phyloP scores from a whole-genome alignment of 2,113 vertebrate species.

The Epinephelus fuscoguttatus region DNA sequence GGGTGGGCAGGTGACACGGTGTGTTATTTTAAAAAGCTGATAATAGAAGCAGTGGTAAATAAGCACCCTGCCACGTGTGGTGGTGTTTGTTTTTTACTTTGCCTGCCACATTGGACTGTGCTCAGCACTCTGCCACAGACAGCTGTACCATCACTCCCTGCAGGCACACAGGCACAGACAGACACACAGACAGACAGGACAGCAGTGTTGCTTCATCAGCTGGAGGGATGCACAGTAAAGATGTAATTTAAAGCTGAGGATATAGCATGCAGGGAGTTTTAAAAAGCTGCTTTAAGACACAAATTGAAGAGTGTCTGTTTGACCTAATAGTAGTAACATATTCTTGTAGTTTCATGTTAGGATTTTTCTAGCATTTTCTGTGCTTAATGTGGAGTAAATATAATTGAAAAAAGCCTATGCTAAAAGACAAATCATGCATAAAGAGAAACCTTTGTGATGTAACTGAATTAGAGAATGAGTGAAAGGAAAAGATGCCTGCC shows the following conservation, averaged over 20 bases:
- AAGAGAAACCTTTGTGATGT: slow-evolving; percentile 5
- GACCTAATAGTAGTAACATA: background rate
- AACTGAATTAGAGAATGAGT: slow-evolving; percentile 34
- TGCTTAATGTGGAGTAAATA: background rate
- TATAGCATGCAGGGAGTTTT: slow-evolving; percentile 7
- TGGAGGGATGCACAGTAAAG: slow-evolving; percentile 35
- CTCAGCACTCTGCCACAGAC: slow-evolving; percentile 71
- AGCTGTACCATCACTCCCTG: slow-evolving; percentile 64
- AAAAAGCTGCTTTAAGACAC: slow-evolving; percentile 13
- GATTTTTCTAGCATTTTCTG: background rate
- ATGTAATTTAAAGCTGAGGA: slow-evolving; percentile 61
- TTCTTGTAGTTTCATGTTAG: background rate
- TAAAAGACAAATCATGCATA: background rate
- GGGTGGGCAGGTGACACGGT: slow-evolving; percentile 55
- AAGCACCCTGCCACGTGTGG: slow-evolving; percentile 57
- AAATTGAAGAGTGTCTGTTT: slow-evolving; percentile 11
- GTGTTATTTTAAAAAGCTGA: slow-evolving; percentile 67
- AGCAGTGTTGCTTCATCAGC: slow-evolving; percentile 59
- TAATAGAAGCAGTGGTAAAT: slow-evolving; percentile 68
- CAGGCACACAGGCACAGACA: slow-evolving; percentile 53
- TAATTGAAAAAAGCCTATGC: background rate
- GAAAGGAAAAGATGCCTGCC: slow-evolving; percentile 34
- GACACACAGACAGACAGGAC: slow-evolving; percentile 44
- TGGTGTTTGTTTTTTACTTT: slow-evolving; percentile 52
- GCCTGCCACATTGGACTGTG: slow-evolving; percentile 43